Evolutionary conservation across 2,888 invertebrate species (phyloP).

Genomic region (Cactoblastis cactorum): DNA sequence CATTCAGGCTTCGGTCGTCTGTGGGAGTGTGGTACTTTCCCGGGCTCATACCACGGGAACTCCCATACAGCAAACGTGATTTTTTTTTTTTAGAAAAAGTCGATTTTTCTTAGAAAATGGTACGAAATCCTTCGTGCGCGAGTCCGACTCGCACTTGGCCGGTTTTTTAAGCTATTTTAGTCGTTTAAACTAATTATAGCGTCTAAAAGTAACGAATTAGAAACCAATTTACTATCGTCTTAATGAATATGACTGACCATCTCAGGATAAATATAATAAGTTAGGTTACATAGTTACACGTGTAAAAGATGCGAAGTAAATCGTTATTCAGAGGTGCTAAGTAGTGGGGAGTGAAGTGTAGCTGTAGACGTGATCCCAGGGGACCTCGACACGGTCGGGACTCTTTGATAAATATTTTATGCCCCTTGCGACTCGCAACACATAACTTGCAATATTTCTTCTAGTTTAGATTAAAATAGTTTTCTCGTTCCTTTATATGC

Average conservation of each 20-base stretch:
- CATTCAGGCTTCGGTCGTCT: no score
- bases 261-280: constrained; percentile 25
- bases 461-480: constrained; percentile 57
- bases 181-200: no score
- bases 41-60: no score
- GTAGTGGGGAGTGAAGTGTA: constrained; percentile 47
- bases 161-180: no score
- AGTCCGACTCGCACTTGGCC: no score
- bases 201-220: not conserved
- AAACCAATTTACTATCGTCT: not conserved
- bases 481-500: constrained; percentile 41
- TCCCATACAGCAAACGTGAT: no score
- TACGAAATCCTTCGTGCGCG: no score
- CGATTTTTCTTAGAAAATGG: no score
- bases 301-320: constrained; percentile 35
- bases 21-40: no score
- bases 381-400: constrained; percentile 53
- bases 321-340: constrained; percentile 59
- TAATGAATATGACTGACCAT: not conserved
- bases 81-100: no score
- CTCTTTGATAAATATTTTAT: constrained; percentile 78
- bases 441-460: constrained; percentile 52
- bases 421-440: constrained; percentile 57
- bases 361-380: constrained; percentile 37
- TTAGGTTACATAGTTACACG: no score